phyloP scores from a whole-genome alignment of 2,113 vertebrate genomes.

The Odocoileus virginianus region DNA sequence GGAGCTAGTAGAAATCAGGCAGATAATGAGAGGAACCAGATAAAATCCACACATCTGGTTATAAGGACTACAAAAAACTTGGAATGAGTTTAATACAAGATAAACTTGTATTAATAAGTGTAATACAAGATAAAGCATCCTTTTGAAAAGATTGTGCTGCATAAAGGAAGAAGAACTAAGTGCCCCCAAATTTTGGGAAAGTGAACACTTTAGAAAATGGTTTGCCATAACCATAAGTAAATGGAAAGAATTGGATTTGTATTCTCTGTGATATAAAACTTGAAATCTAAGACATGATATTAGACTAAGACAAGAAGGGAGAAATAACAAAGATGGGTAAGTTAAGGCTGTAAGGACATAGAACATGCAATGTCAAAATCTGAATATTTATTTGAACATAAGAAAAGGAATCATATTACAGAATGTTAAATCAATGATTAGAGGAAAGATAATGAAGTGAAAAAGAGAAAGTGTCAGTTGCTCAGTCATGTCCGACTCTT shows the following conservation, averaged over 20 bases:
- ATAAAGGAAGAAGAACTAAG: background rate
- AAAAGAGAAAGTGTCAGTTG: background rate
- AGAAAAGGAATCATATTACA: background rate
- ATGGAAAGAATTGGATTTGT: background rate
- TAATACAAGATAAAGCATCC: background rate
- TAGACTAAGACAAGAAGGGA: background rate
- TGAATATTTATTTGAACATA: background rate
- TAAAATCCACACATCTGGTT: background rate
- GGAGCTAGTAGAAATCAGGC: background rate
- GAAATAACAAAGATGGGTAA: background rate
- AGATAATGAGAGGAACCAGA: background rate
- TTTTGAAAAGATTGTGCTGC: conserved; percentile 9
- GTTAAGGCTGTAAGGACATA: background rate
- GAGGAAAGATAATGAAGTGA: background rate
- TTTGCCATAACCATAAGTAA: background rate
- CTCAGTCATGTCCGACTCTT: background rate
- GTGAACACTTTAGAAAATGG: conserved; percentile 6
- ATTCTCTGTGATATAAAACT: background rate
- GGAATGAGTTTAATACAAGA: background rate
- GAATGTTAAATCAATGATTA: background rate
- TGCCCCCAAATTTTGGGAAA: background rate
- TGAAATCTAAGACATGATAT: background rate
- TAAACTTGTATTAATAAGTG: background rate
- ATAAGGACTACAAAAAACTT: background rate
- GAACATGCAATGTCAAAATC: background rate